Conservation (phyloP, 1,140 invertebrate genomes). For the Ceratosolen fusciceps region DNA sequence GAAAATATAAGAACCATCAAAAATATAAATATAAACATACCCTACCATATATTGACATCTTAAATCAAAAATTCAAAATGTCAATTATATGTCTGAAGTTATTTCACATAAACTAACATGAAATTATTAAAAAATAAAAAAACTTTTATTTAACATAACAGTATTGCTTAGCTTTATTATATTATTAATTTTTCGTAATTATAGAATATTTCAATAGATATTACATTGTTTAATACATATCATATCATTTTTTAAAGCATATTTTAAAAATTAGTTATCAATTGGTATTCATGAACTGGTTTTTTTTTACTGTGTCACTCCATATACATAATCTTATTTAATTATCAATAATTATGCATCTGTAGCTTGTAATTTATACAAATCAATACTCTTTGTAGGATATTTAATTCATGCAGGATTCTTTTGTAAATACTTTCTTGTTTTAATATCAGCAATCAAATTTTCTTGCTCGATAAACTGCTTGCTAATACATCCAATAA, state of each 20-base stretch:
- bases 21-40: constrained; percentile 56
- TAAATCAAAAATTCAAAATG: background rate
- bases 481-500: constrained; percentile 61
- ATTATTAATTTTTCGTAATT: background rate
- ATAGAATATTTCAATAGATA: background rate
- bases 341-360: too few relatives aligned
- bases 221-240: background rate
- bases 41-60: constrained; percentile 25
- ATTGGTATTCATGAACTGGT: too few relatives aligned
- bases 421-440: constrained; percentile 55
- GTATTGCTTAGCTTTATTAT: background rate
- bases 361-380: too few relatives aligned
- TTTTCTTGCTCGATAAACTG: constrained; percentile 55
- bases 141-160: background rate
- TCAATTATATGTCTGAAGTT: background rate
- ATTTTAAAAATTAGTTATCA: too few relatives aligned
- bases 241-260: background rate
- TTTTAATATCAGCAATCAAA: constrained; percentile 56
- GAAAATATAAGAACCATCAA: constrained; percentile 45
- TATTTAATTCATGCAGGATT: constrained; percentile 36
- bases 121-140: constrained; percentile 25
- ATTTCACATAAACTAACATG: constrained; percentile 11
- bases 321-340: too few relatives aligned
- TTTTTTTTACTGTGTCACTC: too few relatives aligned
- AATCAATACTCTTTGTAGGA: too few relatives aligned